These are phyloP conservation scores for Bothrops jararaca DNA, from an alignment of 2,113 vertebrate genomes.

Conservation along the genomic window DNA sequence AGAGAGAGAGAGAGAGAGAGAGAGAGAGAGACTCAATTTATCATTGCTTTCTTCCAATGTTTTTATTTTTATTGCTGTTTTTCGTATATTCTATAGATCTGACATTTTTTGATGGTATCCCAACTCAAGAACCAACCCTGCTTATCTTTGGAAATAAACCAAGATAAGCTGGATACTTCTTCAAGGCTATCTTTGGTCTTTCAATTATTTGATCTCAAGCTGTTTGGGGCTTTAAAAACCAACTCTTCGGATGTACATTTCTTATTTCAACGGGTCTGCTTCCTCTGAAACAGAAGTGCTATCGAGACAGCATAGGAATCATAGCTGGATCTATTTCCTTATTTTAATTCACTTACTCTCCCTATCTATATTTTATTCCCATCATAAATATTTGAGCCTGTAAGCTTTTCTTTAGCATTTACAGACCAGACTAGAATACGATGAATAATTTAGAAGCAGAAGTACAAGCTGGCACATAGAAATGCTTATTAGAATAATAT, in stretches of 20 bases:
- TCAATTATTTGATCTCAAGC: neutral
- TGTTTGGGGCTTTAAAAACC: neutral
- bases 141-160: neutral
- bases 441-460: conserved; percentile 43
- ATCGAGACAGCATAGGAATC: neutral
- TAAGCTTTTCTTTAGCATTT: conserved; percentile 37
- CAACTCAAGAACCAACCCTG: neutral
- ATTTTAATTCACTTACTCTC: conserved; percentile 42
- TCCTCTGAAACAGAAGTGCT: conserved; percentile 12
- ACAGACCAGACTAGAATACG: conserved; percentile 20
- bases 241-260: neutral
- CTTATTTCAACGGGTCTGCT: conserved; percentile 27
- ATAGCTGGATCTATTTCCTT: conserved; percentile 26
- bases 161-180: neutral
- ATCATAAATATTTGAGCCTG: conserved; percentile 53
- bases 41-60: neutral
- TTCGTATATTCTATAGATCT: neutral
- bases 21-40: neutral
- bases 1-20: no score
- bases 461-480: conserved; percentile 9
- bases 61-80: neutral
- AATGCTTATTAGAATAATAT: conserved; percentile 25
- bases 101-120: neutral
- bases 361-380: conserved; percentile 45
- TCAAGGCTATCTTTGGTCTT: neutral